phyloP scores from a whole-genome alignment of 2,888 invertebrate species.

The Zaprionus obscuricornis region DNA sequence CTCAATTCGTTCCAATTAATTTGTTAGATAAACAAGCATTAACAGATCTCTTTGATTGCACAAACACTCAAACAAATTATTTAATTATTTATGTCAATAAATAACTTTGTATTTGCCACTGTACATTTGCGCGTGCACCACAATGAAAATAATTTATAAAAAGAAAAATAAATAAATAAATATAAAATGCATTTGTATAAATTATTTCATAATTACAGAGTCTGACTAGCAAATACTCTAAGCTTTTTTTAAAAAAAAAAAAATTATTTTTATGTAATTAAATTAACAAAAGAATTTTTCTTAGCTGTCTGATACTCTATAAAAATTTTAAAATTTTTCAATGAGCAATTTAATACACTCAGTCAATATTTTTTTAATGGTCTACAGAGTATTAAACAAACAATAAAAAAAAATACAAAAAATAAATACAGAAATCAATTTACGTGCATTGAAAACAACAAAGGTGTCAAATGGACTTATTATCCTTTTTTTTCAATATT shows the following conservation, averaged over 20 bases:
- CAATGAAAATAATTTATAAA: slow-evolving; percentile 6
- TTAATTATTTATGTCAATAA: slow-evolving; percentile 68
- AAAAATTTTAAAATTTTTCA: too few relatives aligned
- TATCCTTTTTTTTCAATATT: slow-evolving; percentile 44
- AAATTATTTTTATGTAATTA: too few relatives aligned
- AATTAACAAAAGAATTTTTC: too few relatives aligned
- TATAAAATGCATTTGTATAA: too few relatives aligned
- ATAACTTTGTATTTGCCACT: slow-evolving; percentile 41
- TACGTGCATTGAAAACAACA: slow-evolving; percentile 32
- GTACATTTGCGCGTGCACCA: slow-evolving; percentile 8
- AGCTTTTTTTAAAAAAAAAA: neutral
- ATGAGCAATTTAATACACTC: too few relatives aligned
- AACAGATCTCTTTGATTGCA: slow-evolving; percentile 19
- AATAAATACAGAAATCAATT: slow-evolving; percentile 51
- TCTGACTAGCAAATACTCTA: neutral
- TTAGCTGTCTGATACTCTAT: too few relatives aligned
- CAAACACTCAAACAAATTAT: slow-evolving; percentile 45
- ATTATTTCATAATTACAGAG: neutral
- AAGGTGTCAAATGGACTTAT: slow-evolving; percentile 75
- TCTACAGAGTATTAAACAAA: slow-evolving; percentile 6
- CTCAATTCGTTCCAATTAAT: slow-evolving; percentile 50
- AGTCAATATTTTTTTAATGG: too few relatives aligned
- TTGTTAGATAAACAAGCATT: slow-evolving; percentile 33
- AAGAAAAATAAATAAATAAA: slow-evolving; percentile 7
- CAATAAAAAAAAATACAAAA: slow-evolving; percentile 17